Evolutionary conservation across 37 sponge, comb jelly and placozoan genomes (phyloP), one percentile per base, ranked within the genome.

Genomic region (Chondrilla cf. caribensis): DNA sequence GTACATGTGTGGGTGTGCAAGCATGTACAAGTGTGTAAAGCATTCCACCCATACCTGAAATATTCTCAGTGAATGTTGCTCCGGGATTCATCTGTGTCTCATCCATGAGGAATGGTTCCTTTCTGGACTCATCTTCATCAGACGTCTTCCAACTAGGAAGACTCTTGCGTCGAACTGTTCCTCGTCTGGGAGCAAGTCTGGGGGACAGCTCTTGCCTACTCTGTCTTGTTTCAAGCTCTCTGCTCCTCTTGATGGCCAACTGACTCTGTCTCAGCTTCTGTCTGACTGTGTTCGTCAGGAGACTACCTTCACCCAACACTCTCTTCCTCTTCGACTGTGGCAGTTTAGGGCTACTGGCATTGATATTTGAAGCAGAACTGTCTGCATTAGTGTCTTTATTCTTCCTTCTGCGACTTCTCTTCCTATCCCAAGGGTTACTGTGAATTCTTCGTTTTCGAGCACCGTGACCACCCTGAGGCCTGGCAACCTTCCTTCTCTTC

Each of bases 341-440:
- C 1, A 17, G 17, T 29, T 29, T 6, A 18, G 31, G 35, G 15
- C 17, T 17, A 8, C 17, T 29, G 17, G 31, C 33, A 2, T 31
- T 32, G 68, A 33, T 17, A 3, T 28, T 67, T 17, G 68, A 28
- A 28, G 17, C 35, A 7, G 32, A 67, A 33, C 1, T 28, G 35
- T 28, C 14, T 28, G 35, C 33, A 67, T 28, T 33, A 7, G 15
- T 33, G 1, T 26, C 32, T 26, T 67, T 28, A 17, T 67, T 17
- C 32, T 32, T 67, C 4, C 14, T 33, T 67, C 68, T n/a, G 15
- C 68, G 68, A 73, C 43, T 24, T 22, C 76, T 37, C 76, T 73
- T 73, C 6, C 76, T 37, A 24, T 73, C 76, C 76, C 76, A 73
- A 3, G 76, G 76, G 25, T 73, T 73, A 25, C 76, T 73, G n/a